Evolutionary conservation across 2,888 invertebrate species (phyloP).

Genomic region (Xylota sylvarum): DNA sequence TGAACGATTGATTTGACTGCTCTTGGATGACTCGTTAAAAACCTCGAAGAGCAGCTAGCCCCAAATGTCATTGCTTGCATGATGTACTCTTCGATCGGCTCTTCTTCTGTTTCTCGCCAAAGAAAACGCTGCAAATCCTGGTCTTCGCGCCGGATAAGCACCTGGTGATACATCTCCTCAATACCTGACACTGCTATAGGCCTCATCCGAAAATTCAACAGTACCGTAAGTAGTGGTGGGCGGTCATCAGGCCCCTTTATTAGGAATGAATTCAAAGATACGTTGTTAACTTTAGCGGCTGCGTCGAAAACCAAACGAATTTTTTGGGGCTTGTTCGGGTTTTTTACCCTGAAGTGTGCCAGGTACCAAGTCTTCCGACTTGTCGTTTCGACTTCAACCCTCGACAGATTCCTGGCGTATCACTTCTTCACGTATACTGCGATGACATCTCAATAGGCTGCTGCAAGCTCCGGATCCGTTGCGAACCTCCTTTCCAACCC

Average conservation of each 20-base stretch:
- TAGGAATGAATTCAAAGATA: conserved; percentile 28
- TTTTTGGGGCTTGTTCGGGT: conserved; percentile 77
- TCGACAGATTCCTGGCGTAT: conserved; percentile 48
- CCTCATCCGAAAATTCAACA: conserved; percentile 81
- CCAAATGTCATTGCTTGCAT: conserved; percentile 56
- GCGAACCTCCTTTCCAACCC: conserved; percentile 62
- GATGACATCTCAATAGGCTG: conserved; percentile 60
- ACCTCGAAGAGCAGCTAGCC: conserved; percentile 34
- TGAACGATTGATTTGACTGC: conserved; percentile 50
- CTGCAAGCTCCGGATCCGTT: conserved; percentile 56
- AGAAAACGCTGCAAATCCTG: conserved; percentile 12
- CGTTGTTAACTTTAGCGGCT: conserved; percentile 72
- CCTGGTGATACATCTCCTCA: conserved; percentile 7
- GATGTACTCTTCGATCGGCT: conserved; percentile 2
- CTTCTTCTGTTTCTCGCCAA: background rate
- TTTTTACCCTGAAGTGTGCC: conserved; percentile 75
- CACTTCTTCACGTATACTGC: conserved; percentile 47
- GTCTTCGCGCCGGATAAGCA: conserved; percentile 17
- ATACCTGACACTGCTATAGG: conserved; percentile 9
- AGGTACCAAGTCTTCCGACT: conserved; percentile 68
- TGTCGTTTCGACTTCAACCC: background rate
- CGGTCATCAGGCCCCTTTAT: conserved; percentile 6
- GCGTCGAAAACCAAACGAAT: conserved; percentile 78
- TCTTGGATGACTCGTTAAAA: conserved; percentile 25
- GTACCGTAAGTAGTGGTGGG: conserved; percentile 75